Evolutionary conservation across 2,888 invertebrate species (phyloP).

Genomic region (Cecidostiba fungosa): DNA sequence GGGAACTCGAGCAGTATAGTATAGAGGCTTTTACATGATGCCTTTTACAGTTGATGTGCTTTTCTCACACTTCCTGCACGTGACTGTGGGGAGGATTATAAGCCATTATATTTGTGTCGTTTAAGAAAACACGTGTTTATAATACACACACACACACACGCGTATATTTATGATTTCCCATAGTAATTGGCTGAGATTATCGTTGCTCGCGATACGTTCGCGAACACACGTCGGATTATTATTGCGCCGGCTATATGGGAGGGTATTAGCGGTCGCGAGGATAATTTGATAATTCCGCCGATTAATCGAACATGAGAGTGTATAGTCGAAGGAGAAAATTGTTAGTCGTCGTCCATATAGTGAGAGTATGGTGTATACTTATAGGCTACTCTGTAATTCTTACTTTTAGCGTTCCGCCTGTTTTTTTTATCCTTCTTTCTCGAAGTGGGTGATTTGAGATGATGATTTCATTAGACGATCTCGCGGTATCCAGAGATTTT

Average conservation of each 20-base stretch:
- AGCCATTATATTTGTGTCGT: not conserved
- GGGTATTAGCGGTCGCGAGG: conserved; percentile 47
- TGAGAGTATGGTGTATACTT: conserved; percentile 25
- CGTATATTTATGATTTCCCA: conserved; percentile 29
- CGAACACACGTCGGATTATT: not conserved
- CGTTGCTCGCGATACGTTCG: not conserved
- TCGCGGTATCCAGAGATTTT: not conserved
- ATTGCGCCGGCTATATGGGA: conserved; percentile 20
- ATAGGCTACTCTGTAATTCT: conserved; percentile 24
- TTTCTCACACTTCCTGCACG: not conserved
- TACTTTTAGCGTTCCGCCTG: not conserved
- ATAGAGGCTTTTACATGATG: conserved; percentile 6
- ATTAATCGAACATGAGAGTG: conserved; percentile 50
- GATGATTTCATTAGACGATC: not conserved
- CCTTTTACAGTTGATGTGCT: conserved; percentile 5
- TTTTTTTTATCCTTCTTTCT: not conserved
- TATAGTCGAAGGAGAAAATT: conserved; percentile 43
- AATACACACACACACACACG: not conserved
- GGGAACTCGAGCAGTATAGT: not conserved
- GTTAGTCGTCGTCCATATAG: conserved; percentile 28
- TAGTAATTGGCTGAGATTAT: conserved; percentile 22
- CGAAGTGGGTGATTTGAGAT: conserved; percentile 1
- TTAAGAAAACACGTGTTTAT: not conserved
- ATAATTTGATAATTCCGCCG: conserved; percentile 61
- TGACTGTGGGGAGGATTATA: not conserved